Percentiles rank a stretch among this genome's conserved stretches.
Conservation (phyloP, 23 tunicate species). For the Styela clava region DNA sequence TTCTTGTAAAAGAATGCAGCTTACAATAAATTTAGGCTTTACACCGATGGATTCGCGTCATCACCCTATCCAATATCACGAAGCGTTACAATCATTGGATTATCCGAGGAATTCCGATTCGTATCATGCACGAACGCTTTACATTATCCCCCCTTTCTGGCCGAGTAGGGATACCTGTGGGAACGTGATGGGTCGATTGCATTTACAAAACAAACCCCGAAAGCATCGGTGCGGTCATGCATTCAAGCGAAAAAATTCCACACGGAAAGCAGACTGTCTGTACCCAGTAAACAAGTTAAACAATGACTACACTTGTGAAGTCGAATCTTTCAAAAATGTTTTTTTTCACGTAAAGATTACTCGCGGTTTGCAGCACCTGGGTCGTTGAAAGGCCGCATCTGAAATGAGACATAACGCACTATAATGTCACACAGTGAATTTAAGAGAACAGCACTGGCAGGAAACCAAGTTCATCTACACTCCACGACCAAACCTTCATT, state of each 20-base stretch:
- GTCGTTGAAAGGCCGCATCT: background rate
- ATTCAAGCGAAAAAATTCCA: conserved; percentile 20
- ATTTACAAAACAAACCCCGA: conserved; percentile 32
- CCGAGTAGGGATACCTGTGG: background rate
- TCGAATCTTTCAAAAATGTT: background rate
- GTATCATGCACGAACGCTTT: background rate
- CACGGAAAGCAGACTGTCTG: background rate
- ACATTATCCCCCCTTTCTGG: background rate
- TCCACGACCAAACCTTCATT: background rate
- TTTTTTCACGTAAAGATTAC: background rate
- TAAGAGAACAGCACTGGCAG: too few species aligned
- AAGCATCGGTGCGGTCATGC: conserved; percentile 24
- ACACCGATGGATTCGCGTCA: too few species aligned
- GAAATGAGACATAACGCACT: too few species aligned
- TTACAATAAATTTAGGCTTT: too few species aligned
- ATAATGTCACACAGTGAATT: too few species aligned
- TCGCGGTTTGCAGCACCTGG: background rate
- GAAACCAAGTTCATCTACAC: background rate
- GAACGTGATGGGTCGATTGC: background rate
- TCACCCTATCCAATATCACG: too few species aligned
- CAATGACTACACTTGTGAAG: background rate
- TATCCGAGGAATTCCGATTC: too few species aligned
- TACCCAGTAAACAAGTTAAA: background rate
- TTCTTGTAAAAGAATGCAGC: too few species aligned
- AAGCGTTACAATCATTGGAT: too few species aligned